Evolutionary conservation across 2,888 invertebrate genomes (phyloP), one percentile per base, ranked within the genome.

Genomic region (Tenodera sinensis): DNA sequence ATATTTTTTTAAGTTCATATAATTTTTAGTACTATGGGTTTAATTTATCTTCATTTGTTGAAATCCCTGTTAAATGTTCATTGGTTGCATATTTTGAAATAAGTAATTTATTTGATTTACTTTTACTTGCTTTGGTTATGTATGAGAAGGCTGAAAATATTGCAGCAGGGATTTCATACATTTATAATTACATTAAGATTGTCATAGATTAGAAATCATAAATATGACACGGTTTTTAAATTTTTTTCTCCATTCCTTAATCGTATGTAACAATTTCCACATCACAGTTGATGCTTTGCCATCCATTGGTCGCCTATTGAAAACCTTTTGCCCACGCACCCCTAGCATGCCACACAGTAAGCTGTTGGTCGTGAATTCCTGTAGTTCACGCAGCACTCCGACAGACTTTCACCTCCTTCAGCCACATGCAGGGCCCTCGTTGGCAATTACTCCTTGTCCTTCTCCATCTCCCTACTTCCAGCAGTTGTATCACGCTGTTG

Each of bases 381-480:
- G 87, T 86, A 83, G 86, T 71, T 83, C 87, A n/a, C 86, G 85
- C 86, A 87, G 87, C 30, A 82, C 87, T 27, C 83, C 87, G 12
- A 30, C 85, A 34, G 89, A 88, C 15, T 27, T 87, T n/a, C 81
- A 71, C n/a, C 83, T 34, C n/a, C 85, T 89, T n/a, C 82, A 82
- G 1, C 85, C 87, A n/a, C 54, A 30, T 28, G 30, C 54, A 54
- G 84, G 87, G 9, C 89, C 87, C 90, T 85, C 89, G 90, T 89
- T 91, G 90, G 87, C 82, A 83, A 27, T 87, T 34, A 90, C 89
- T 89, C 91, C 90, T 90, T 93, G 94, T 90, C 94, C 94, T 83
- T 93, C 94, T 27, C 94, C 94, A 88, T 94, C 94, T 9, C 94
- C 95, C 84, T 92, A 94, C 91, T 93, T 94, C 91, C 95, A 94